Conservation (phyloP, 2,888 invertebrate species). For the Patella ulyssiponensis region DNA sequence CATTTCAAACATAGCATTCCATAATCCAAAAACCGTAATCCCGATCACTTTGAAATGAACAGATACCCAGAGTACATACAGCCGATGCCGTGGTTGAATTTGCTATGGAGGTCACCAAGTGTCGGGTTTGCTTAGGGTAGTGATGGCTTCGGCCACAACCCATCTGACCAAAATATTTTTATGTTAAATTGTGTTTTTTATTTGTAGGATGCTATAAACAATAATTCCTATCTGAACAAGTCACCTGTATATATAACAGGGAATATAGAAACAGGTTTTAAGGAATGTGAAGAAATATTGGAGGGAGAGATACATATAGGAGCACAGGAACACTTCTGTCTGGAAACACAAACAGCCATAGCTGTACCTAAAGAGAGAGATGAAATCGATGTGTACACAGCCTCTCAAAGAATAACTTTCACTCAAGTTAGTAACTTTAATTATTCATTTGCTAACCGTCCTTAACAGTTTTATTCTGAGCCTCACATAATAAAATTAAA, state of each 20-base stretch:
- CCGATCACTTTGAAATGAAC: too few relatives aligned
- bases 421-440: constrained; percentile 40
- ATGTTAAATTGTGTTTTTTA: neutral
- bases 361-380: constrained; percentile 78
- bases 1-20: too few relatives aligned
- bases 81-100: too few relatives aligned
- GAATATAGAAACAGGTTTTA: constrained; percentile 79
- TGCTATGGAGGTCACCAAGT: too few relatives aligned
- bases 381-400: constrained; percentile 88
- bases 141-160: neutral
- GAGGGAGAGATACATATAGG: constrained; percentile 86
- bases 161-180: neutral
- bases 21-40: too few relatives aligned
- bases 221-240: constrained; percentile 36
- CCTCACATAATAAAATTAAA: too few relatives aligned
- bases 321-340: constrained; percentile 96
- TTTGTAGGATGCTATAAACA: constrained; percentile 43
- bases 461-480: neutral
- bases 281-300: constrained; percentile 80
- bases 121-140: too few relatives aligned
- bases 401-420: constrained; percentile 78
- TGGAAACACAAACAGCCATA: constrained; percentile 82
- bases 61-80: too few relatives aligned
- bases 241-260: constrained; percentile 67
- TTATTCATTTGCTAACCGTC: neutral